Base-by-base conservation (phyloP, 2,888 invertebrate genomes). In the Chaetogeoica ovagalla region DNA sequence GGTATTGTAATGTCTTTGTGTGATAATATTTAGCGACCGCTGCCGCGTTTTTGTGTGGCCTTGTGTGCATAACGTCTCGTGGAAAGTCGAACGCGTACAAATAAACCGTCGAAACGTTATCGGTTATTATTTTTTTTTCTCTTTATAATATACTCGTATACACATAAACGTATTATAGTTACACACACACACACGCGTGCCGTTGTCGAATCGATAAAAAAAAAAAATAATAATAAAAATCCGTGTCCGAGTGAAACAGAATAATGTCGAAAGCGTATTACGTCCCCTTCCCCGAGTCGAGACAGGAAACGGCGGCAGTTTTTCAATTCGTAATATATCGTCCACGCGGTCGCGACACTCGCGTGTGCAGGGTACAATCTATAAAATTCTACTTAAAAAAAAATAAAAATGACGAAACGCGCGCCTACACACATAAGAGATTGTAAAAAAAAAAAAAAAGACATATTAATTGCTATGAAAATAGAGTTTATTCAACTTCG, bases 171-270 rank as follows among this genome's bases (percentile, higher is more conserved):
- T 30, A 48, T 11, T 11, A 48, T 48, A 48, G 39, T n/a, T 17
- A 59, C 57, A 59, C n/a, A n/a, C n/a, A n/a, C n/a, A n/a, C n/a
- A n/a, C 70, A 59, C 57, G 70, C 59, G 70, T 59, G 9, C 70
- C 37, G n/a, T 70, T 11, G 37, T 9, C 7, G 21, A n/a, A 57
- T 57, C 37, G 37, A 37, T 57, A n/a, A n/a, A n/a, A n/a, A n/a
- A n/a, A 37, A n/a, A 37, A 2, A 30, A 30, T 30, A 30, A 30
- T 30, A 30, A 23, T 8, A 37, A 70, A 68, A 68, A 7, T 57
- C 4, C 7, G 30, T 19, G 19, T 19, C n/a, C 19, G 69, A 30
- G 30, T 30, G 55, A 69, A 69, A 55, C 21, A 11, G n/a, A 62
- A 69, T 57, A 37, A 71, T 71, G n/a, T 71, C 57, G 39, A 71